Percentiles rank a stretch among this genome's conserved stretches.
These are phyloP conservation scores for Platygyra sinensis DNA, from an alignment of 64 coral and sea anemone genomes.

Conservation along the genomic window DNA sequence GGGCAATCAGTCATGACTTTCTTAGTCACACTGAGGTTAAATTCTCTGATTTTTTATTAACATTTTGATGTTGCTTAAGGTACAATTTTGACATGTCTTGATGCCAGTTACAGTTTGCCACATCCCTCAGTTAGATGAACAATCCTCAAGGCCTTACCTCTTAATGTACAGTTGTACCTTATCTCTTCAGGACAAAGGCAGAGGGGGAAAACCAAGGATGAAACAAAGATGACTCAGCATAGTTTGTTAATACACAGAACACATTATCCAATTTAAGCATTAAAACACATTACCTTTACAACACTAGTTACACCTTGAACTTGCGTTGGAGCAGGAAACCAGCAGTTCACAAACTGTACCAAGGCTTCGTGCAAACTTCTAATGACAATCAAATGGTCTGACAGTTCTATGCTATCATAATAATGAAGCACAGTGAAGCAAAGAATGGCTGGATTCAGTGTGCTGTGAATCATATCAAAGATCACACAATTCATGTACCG, in stretches of 20 bases:
- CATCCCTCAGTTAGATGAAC: too few species aligned
- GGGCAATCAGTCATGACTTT: too few species aligned
- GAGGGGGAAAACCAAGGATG: neutral
- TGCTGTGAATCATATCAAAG: slow-evolving; percentile 54
- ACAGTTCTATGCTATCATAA: neutral
- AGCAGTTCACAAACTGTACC: slow-evolving; percentile 32
- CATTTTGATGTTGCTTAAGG: too few species aligned
- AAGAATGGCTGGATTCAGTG: slow-evolving; percentile 45
- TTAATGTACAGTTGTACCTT: too few species aligned
- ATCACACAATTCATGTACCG: slow-evolving; percentile 70
- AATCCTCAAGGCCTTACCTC: too few species aligned
- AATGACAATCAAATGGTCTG: slow-evolving; percentile 1
- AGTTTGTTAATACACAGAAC: too few species aligned
- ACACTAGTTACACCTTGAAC: neutral
- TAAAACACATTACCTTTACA: neutral
- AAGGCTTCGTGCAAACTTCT: slow-evolving; percentile 7
- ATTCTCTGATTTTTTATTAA: too few species aligned
- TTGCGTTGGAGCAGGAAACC: neutral
- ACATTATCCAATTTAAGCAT: too few species aligned
- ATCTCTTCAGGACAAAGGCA: too few species aligned
- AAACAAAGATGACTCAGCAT: neutral
- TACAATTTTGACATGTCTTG: too few species aligned
- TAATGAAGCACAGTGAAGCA: slow-evolving; percentile 48
- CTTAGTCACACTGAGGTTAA: too few species aligned
- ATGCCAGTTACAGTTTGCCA: too few species aligned